A percentile compares a stretch with the other conserved stretches of the same genome.
phyloP scores from a whole-genome alignment of 2,113 vertebrate genomes.

The Columba livia region DNA sequence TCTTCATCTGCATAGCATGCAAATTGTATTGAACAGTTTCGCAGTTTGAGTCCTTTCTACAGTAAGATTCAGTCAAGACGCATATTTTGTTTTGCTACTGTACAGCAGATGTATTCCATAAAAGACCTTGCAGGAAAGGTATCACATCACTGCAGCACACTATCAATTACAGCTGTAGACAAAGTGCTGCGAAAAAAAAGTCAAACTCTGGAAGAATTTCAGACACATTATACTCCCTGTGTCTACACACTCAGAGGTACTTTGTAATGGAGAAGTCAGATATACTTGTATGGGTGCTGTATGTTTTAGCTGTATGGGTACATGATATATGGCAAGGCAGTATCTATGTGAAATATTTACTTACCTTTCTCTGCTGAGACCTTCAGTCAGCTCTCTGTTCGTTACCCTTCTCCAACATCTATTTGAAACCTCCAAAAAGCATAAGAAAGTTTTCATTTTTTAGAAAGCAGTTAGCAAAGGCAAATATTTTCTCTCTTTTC shows the following conservation, averaged over 20 bases:
- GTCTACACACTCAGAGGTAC: neutral
- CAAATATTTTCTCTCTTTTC: neutral
- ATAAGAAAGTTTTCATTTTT: neutral
- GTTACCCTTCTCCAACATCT: neutral
- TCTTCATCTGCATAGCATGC: conserved; percentile 76
- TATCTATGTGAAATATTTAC: neutral
- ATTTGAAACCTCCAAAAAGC: neutral
- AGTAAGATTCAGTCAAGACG: conserved; percentile 64
- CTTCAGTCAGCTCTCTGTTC: rapidly evolving
- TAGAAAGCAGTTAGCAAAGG: neutral
- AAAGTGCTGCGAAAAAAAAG: conserved; percentile 10
- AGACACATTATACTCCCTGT: neutral
- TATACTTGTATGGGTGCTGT: neutral
- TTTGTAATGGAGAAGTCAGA: neutral
- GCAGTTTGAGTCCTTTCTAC: conserved; percentile 65
- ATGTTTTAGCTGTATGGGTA: neutral
- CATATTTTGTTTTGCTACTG: conserved; percentile 58
- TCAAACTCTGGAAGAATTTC: conserved; percentile 41
- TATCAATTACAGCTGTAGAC: conserved; percentile 45
- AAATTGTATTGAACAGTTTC: conserved; percentile 65
- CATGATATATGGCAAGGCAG: neutral
- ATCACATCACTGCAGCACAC: neutral
- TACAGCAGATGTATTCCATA: conserved; percentile 65
- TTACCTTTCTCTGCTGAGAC: neutral
- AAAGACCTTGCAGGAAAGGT: conserved; percentile 63